Base-by-base conservation (phyloP, 2,888 invertebrate species). In the Torymus texanus region DNA sequence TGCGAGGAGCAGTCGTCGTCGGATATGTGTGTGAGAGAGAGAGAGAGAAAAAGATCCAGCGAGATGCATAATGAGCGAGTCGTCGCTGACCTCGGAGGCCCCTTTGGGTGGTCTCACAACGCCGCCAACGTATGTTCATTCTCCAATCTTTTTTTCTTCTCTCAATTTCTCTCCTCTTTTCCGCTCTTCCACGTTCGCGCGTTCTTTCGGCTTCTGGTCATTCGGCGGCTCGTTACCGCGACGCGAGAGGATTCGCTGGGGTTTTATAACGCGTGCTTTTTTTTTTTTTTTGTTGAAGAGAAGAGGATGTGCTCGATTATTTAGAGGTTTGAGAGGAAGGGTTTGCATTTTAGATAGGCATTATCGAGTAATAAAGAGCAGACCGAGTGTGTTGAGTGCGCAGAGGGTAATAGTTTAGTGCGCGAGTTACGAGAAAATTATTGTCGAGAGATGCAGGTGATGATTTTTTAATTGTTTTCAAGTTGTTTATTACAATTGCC, bases 11-110 rank as follows among this genome's bases (percentile, higher is more conserved):
- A 88, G 89, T 89, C 87, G 84, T 21, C 63, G 8, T 29, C 16
- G 65, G 5, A 5, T 5, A 29, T 3, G 29, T 5, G 29, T 5
- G 29, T 5, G 29, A 2, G 29, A 2, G 4, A 2, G 29, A 24
- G 24, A 29, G 5, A 29, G 41, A 41, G 41, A 41, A 8, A 41
- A 41, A 41, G 41, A 41, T 41, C 41, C 41, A 8, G 41, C 8
- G 84, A 89, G 89, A 90, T 90, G 89, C 90, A 90, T 90, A 90
- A 90, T 89, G 89, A 90, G 88, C 86, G 85, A 41, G 41, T 78
- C 70, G 87, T 85, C 83, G 68, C 76, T 86, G 87, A 88, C 87
- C 87, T 87, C 84, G 83, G 83, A 8, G 41, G 83, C 83, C 86
- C 85, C 87, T 89, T 89, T 90, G 90, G 90, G 90, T 90, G 90